A percentile compares a stretch with the other conserved stretches of the same genome.
phyloP scores from a whole-genome alignment of 2,797 vertebrate genomes.

The Siniperca undulata region DNA sequence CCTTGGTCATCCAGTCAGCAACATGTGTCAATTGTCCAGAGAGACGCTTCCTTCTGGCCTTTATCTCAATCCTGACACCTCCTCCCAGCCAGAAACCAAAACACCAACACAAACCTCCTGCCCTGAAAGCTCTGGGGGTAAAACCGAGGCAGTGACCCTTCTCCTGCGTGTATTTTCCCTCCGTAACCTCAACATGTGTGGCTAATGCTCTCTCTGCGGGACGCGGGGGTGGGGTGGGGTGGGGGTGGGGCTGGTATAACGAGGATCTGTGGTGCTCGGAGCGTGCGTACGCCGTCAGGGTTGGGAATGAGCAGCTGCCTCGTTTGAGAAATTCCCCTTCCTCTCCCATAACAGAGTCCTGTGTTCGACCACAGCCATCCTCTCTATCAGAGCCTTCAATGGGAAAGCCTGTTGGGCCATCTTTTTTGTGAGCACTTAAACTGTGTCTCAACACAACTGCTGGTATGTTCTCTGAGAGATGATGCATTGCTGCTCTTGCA shows the following conservation, averaged over 20 bases:
- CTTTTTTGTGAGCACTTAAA: neutral
- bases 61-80: constrained; percentile 39
- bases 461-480: constrained; percentile 17
- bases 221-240: neutral
- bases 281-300: constrained; percentile 47
- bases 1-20: neutral
- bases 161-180: constrained; percentile 45
- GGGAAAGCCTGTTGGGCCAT: constrained; percentile 17
- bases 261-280: constrained; percentile 25
- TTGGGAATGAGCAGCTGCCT: constrained; percentile 78
- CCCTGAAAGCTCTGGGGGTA: constrained; percentile 24
- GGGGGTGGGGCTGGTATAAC: neutral
- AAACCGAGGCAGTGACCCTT: constrained; percentile 46
- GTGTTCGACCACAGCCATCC: constrained; percentile 51
- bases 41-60: constrained; percentile 26
- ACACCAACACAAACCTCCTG: constrained; percentile 39
- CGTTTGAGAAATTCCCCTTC: constrained; percentile 70
- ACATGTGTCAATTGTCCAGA: constrained; percentile 21
- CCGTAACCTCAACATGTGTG: constrained; percentile 62
- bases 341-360: constrained; percentile 73
- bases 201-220: constrained; percentile 50
- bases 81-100: constrained; percentile 33
- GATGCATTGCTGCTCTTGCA: neutral
- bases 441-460: constrained; percentile 47
- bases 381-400: constrained; percentile 47